A percentile compares a stretch with the other conserved stretches of the same genome.
Conservation (phyloP, 2,888 invertebrate genomes). For the Catocala sponsa region DNA sequence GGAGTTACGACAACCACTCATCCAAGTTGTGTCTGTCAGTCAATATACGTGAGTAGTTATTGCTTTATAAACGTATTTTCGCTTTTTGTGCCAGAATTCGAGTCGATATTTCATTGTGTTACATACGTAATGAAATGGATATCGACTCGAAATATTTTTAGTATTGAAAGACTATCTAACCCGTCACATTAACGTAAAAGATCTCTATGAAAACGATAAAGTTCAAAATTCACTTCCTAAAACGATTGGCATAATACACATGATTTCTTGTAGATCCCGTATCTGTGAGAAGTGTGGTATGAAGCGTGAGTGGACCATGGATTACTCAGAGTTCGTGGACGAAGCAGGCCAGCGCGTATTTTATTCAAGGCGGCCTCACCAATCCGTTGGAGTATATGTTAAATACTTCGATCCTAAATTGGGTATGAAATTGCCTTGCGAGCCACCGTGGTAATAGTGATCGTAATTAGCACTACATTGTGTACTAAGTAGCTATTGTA, state of each 20-base stretch:
- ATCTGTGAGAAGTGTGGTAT: slow-evolving; percentile 84
- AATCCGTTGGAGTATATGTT: slow-evolving; percentile 74
- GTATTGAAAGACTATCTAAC: no score
- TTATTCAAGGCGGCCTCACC: slow-evolving; percentile 83
- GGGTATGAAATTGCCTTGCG: slow-evolving; percentile 53
- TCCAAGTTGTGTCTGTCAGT: slow-evolving; percentile 81
- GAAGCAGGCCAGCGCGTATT: slow-evolving; percentile 80
- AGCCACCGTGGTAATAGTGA: slow-evolving; percentile 46
- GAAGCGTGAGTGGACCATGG: slow-evolving; percentile 81
- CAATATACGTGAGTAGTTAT: slow-evolving; percentile 74
- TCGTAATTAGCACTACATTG: no score
- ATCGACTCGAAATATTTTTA: no score
- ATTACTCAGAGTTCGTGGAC: slow-evolving; percentile 84
- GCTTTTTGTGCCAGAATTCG: not conserved
- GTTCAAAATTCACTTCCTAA: no score
- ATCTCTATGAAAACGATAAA: no score
- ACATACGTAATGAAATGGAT: no score
- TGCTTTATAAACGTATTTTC: not conserved
- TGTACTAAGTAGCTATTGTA: no score
- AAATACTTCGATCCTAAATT: slow-evolving; percentile 60
- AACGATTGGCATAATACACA: no score
- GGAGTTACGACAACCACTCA: slow-evolving; percentile 79
- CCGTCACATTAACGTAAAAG: no score
- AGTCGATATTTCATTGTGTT: no score
- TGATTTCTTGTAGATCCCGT: slow-evolving; percentile 66